These are phyloP conservation scores for Neodon shergylaensis DNA, from an alignment of 2,113 vertebrate species.

Conservation along the genomic window DNA sequence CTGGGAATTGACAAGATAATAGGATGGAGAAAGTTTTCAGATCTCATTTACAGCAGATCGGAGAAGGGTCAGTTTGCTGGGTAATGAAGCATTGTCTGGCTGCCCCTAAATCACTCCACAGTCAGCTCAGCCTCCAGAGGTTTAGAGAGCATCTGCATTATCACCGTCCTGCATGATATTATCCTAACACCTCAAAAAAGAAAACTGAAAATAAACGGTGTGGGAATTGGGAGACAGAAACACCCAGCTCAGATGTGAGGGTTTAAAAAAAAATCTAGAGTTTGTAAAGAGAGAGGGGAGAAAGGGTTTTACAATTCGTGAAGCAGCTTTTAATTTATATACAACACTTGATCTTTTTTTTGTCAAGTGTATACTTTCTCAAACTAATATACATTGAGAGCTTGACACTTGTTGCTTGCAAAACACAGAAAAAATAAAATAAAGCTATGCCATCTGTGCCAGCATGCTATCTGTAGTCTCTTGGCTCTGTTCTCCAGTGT, in stretches of 20 bases:
- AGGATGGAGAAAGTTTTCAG: constrained; percentile 78
- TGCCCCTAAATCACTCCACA: constrained; percentile 46
- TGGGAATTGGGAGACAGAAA: constrained; percentile 17
- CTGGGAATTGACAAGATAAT: constrained; percentile 80
- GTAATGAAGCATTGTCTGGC: constrained; percentile 75
- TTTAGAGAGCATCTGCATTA: not conserved
- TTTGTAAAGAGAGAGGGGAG: not conserved
- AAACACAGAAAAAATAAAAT: constrained; percentile 45
- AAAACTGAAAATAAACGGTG: not conserved
- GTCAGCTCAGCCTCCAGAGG: not conserved
- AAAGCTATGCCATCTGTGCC: not conserved
- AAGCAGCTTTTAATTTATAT: constrained; percentile 60
- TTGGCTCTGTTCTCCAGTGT: not conserved
- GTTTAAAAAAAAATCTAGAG: not conserved
- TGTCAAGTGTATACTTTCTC: constrained; percentile 60
- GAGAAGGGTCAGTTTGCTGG: constrained; percentile 78
- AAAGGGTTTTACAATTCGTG: not conserved
- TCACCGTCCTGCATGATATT: not conserved
- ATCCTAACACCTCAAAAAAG: constrained; percentile 59
- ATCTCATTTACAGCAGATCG: constrained; percentile 76
- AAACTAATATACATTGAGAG: constrained; percentile 50
- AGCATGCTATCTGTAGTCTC: not conserved
- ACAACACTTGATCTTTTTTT: constrained; percentile 44
- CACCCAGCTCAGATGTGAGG: constrained; percentile 8
- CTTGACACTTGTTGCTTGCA: constrained; percentile 47